Evolutionary conservation across 1,140 invertebrate species (phyloP).

Genomic region (Achroia grisella): DNA sequence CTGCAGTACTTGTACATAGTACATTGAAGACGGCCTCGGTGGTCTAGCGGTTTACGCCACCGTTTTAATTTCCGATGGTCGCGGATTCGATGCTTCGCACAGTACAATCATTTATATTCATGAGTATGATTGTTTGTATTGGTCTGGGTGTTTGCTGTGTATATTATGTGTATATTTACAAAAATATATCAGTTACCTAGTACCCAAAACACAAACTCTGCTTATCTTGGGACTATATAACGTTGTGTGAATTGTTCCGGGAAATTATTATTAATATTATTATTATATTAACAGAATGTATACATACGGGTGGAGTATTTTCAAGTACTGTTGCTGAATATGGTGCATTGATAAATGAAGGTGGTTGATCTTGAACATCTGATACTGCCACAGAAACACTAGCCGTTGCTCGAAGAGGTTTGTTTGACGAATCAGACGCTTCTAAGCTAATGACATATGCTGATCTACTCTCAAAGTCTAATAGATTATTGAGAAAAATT

Average conservation of each 20-base stretch:
- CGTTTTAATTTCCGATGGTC: too few relatives aligned
- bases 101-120: too few relatives aligned
- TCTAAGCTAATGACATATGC: conserved; percentile 81
- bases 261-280: not conserved
- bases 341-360: conserved; percentile 84
- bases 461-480: conserved; percentile 85
- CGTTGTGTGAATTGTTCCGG: too few relatives aligned
- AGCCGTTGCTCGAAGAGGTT: conserved; percentile 77
- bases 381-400: conserved; percentile 83
- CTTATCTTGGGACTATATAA: too few relatives aligned
- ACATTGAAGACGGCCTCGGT: too few relatives aligned
- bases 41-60: too few relatives aligned
- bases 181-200: too few relatives aligned
- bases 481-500: conserved; percentile 75
- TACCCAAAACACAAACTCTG: too few relatives aligned
- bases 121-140: too few relatives aligned
- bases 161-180: too few relatives aligned
- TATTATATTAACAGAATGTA: not conserved
- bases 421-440: conserved; percentile 78
- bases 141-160: too few relatives aligned
- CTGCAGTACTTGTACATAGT: not conserved
- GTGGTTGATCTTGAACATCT: conserved; percentile 88
- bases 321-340: conserved; percentile 85
- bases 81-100: too few relatives aligned
- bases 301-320: conserved; percentile 77